Base-by-base conservation (phyloP, 2,113 vertebrate genomes). In the Agelaius phoeniceus region DNA sequence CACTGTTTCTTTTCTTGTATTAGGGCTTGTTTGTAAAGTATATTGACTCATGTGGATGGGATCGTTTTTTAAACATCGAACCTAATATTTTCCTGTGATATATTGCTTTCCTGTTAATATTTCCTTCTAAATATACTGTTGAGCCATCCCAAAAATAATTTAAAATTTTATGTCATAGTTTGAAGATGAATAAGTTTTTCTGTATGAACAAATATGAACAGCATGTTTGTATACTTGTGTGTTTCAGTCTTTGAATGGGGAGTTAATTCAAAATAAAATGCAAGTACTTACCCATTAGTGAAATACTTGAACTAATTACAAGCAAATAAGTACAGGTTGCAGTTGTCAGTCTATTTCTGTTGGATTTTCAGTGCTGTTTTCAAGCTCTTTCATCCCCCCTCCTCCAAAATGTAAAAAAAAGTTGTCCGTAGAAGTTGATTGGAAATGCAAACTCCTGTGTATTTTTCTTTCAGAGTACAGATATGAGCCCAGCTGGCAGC, bases 401-500 rank as follows among this genome's bases (percentile, higher is more conserved):
- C 5, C 15, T 8, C 28, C 3, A 6, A 33, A 66, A 55, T 58
- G 7, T 73, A 20, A 65, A 35, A 65, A 35, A 57, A 51, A 48
- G 11, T 15, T 68, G 6, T 48, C 23, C 0, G 0, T 10, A 58
- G 83, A 59, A 43, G 22, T 75, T 74, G 35, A 20, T 8, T 62
- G 68, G 43, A 88, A 96, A 51, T 61, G 12, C 37, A 59, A 95
- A 92, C 46, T 43, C n/a, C 17, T 89, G 23, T 94, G 27, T 90
- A 35, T 52, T 95, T 97, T 79, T 88, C 78, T 97, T 97, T 69
- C 98, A 99, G 99, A 99, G 99, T 93, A 80, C 98, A 0, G 99
- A 99, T 90, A 98, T 99, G 80, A 99, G 99, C 91, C 99, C 99
- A 81, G 98, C 99, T n/a, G 98, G 98, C 93, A 99, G 99, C 97